These are phyloP conservation scores for Pimpla rufipes DNA, from an alignment of 2,888 invertebrate genomes.

Conservation along the genomic window DNA sequence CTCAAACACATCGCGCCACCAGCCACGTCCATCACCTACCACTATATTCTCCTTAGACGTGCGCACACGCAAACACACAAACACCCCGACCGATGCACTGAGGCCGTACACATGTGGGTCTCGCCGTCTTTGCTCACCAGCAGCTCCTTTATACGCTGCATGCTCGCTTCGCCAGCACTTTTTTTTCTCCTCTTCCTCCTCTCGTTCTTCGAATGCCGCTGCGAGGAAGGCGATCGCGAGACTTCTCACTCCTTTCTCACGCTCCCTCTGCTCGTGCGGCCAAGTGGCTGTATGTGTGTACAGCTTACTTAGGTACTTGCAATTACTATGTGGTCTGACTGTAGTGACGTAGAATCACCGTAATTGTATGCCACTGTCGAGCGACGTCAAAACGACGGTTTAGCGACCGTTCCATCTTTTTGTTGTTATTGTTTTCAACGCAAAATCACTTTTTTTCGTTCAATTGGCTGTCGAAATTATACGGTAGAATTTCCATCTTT, in stretches of 20 bases:
- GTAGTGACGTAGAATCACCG: too few relatives aligned
- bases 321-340: neutral
- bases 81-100: constrained; percentile 30
- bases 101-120: constrained; percentile 14
- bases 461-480: too few relatives aligned
- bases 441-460: too few relatives aligned
- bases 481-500: too few relatives aligned
- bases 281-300: constrained; percentile 10
- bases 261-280: constrained; percentile 65
- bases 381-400: too few relatives aligned
- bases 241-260: constrained; percentile 77
- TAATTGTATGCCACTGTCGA: too few relatives aligned
- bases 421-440: too few relatives aligned
- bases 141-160: constrained; percentile 41
- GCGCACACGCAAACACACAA: constrained; percentile 1
- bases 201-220: constrained; percentile 65
- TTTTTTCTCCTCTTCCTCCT: constrained; percentile 51
- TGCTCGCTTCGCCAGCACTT: constrained; percentile 56
- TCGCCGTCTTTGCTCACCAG: constrained; percentile 33
- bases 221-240: constrained; percentile 53
- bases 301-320: constrained; percentile 4
- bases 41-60: constrained; percentile 29
- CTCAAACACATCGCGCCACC: constrained; percentile 24
- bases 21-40: constrained; percentile 42
- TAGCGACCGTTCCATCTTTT: too few relatives aligned